Conservation (phyloP, 2,797 vertebrate species). For the Danio aesculapii region DNA sequence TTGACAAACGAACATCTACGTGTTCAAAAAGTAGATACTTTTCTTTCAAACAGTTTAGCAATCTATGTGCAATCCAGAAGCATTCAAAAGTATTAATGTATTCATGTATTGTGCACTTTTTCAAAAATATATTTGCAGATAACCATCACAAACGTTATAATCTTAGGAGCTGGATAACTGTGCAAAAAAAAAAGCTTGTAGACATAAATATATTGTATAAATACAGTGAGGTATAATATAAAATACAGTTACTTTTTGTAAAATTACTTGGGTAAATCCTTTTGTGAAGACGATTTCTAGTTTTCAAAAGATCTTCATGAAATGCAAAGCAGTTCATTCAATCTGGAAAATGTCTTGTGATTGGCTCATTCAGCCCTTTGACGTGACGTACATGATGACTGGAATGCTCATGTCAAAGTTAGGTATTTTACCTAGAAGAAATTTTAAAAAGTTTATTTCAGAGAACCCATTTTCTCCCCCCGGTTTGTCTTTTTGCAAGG, state of each 20-base stretch:
- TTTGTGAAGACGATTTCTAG: slow-evolving; percentile 11
- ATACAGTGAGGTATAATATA: slow-evolving; percentile 49
- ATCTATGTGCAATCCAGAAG: not conserved
- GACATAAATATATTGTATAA: slow-evolving; percentile 57
- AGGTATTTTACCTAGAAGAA: slow-evolving; percentile 31
- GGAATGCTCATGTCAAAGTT: slow-evolving; percentile 71
- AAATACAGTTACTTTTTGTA: slow-evolving; percentile 37
- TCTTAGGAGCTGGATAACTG: slow-evolving; percentile 30
- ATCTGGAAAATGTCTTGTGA: not conserved
- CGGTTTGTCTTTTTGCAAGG: slow-evolving; percentile 29
- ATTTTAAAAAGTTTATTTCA: slow-evolving; percentile 20
- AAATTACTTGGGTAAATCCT: slow-evolving; percentile 25
- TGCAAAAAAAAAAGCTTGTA: slow-evolving; percentile 48
- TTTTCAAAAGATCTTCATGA: slow-evolving; percentile 28
- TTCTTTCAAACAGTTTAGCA: not conserved
- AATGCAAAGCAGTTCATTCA: slow-evolving; percentile 1
- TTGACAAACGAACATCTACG: slow-evolving; percentile 64
- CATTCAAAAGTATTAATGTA: not conserved
- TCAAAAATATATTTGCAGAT: slow-evolving; percentile 39
- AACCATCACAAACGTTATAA: slow-evolving; percentile 38
- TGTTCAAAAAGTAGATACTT: slow-evolving; percentile 4
- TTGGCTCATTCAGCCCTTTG: slow-evolving; percentile 59
- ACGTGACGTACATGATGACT: slow-evolving; percentile 38
- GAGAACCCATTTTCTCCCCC: not conserved
- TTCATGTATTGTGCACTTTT: not conserved